Conservation (phyloP, 2,888 invertebrate genomes). For the Drosophila acutilabella region DNA sequence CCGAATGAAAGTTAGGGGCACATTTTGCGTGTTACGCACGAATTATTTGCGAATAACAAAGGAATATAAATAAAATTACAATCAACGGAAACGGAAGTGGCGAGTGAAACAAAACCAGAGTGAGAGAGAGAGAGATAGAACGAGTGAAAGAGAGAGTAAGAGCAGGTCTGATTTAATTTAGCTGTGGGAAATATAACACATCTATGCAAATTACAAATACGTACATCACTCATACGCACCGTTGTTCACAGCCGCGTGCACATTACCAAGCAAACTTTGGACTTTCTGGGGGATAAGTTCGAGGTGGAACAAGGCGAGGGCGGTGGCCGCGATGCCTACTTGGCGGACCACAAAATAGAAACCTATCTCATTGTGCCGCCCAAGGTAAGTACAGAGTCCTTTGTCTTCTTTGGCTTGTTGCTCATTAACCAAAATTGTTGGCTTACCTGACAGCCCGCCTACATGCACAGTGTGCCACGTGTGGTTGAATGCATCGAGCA, state of each 20-base stretch:
- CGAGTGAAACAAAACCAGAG: neutral
- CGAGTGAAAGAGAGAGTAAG: neutral
- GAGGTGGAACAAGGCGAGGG: slow-evolving; percentile 95
- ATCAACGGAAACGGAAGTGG: slow-evolving; percentile 16
- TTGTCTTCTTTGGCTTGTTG: too few relatives aligned
- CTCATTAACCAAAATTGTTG: neutral
- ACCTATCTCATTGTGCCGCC: slow-evolving; percentile 94
- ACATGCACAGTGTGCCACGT: slow-evolving; percentile 77
- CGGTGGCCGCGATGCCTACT: slow-evolving; percentile 91
- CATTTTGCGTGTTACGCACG: slow-evolving; percentile 52
- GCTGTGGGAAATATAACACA: slow-evolving; percentile 11
- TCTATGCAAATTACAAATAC: neutral
- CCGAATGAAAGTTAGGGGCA: slow-evolving; percentile 41
- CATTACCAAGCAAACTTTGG: slow-evolving; percentile 93
- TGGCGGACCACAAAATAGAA: slow-evolving; percentile 95
- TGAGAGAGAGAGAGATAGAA: neutral
- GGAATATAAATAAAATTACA: slow-evolving; percentile 57
- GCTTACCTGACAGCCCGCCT: slow-evolving; percentile 50
- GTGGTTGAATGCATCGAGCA: slow-evolving; percentile 78
- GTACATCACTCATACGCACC: slow-evolving; percentile 48
- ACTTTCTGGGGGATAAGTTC: slow-evolving; percentile 92
- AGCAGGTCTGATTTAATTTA: slow-evolving; percentile 29
- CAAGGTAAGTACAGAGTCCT: slow-evolving; percentile 86
- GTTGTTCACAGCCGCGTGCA: slow-evolving; percentile 90
- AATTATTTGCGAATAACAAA: slow-evolving; percentile 42